Conservation (phyloP, 1,140 invertebrate genomes). For the Ceratina australensis region DNA sequence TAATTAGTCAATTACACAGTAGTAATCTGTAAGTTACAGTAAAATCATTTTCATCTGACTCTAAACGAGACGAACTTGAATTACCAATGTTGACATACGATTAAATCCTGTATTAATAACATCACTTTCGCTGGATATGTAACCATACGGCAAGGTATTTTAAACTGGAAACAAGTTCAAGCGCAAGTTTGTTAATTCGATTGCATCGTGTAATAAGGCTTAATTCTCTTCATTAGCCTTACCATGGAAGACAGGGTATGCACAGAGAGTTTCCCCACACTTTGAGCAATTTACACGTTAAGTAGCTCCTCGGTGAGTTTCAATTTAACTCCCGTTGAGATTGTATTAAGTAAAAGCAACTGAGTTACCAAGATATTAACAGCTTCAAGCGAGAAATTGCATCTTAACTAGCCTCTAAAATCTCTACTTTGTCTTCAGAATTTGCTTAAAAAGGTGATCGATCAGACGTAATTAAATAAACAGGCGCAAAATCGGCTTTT, state of each 20-base stretch:
- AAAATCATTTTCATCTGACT: too few species aligned
- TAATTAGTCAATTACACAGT: too few species aligned
- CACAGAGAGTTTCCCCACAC: not conserved
- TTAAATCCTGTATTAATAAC: too few species aligned
- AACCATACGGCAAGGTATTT: too few species aligned
- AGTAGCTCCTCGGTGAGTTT: conserved; percentile 2
- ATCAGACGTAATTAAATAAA: too few species aligned
- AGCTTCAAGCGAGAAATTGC: not conserved
- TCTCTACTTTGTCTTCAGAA: not conserved
- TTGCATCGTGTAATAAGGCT: not conserved
- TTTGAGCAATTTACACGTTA: conserved; percentile 19
- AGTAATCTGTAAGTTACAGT: too few species aligned
- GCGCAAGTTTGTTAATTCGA: not conserved
- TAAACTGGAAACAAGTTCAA: too few species aligned
- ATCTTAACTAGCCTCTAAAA: not conserved
- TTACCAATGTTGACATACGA: too few species aligned
- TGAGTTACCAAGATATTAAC: conserved; percentile 11
- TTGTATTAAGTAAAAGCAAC: not conserved
- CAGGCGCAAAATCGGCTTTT: too few species aligned
- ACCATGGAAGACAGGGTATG: too few species aligned
- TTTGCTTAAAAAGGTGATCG: not conserved
- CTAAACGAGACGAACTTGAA: too few species aligned
- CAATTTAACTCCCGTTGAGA: not conserved
- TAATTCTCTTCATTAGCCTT: not conserved
- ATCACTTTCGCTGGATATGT: too few species aligned